A percentile compares a stretch with the other conserved stretches of the same genome.
These are phyloP conservation scores for Arnoldichthys spilopterus DNA, from an alignment of 2,797 vertebrate genomes.

Conservation along the genomic window DNA sequence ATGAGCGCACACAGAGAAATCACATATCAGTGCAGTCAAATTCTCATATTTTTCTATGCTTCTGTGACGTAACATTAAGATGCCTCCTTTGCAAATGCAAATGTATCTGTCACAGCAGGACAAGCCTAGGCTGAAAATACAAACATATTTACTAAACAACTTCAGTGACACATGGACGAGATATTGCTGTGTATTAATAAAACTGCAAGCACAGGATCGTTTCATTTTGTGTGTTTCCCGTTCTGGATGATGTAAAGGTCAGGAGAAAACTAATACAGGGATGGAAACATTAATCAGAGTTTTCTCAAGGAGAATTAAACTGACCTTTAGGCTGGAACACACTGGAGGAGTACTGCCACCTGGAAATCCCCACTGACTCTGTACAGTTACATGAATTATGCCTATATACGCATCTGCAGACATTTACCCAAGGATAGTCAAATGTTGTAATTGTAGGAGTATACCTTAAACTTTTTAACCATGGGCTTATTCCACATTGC, in stretches of 20 bases:
- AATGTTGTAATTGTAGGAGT: slow-evolving; percentile 24
- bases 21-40: neutral
- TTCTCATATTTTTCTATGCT: neutral
- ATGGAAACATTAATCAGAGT: slow-evolving; percentile 59
- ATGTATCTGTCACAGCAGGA: neutral
- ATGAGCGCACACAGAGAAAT: too few species aligned
- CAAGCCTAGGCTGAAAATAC: neutral
- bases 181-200: slow-evolving; percentile 52
- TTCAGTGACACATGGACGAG: slow-evolving; percentile 14
- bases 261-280: slow-evolving; percentile 50
- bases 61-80: neutral
- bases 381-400: slow-evolving; percentile 31
- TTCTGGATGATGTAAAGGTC: slow-evolving; percentile 51
- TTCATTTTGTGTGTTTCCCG: slow-evolving; percentile 41
- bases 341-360: slow-evolving; percentile 28
- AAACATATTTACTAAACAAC: slow-evolving; percentile 3
- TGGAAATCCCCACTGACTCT: slow-evolving; percentile 35
- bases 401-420: slow-evolving; percentile 27
- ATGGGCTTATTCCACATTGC: neutral
- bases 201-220: slow-evolving; percentile 35
- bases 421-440: slow-evolving; percentile 25
- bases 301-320: slow-evolving; percentile 57
- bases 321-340: slow-evolving; percentile 52
- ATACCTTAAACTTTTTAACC: neutral
- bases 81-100: slow-evolving; percentile 4